Percentiles rank a stretch among this genome's conserved stretches.
These are phyloP conservation scores for Macrosoma leucophasiata DNA, from an alignment of 2,888 invertebrate species.

Conservation along the genomic window DNA sequence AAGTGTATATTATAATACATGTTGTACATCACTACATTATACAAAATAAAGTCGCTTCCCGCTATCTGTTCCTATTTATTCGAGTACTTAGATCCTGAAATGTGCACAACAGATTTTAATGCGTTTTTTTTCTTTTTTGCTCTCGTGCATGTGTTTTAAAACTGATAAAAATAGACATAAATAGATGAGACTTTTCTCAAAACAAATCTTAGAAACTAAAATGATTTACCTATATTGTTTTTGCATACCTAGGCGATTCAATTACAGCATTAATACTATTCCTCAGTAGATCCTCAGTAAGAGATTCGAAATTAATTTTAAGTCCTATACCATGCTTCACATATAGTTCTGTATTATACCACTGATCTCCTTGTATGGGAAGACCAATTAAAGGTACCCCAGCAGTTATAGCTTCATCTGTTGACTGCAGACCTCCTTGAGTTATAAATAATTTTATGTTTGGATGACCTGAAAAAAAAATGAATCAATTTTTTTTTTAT, in stretches of 20 bases:
- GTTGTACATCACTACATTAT: no score
- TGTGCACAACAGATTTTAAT: no score
- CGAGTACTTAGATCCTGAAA: no score
- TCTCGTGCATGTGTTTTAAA: no score
- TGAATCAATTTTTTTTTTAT: no score
- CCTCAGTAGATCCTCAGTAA: slow-evolving; percentile 31
- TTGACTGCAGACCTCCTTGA: slow-evolving; percentile 56
- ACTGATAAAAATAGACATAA: no score
- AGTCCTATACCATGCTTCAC: slow-evolving; percentile 37
- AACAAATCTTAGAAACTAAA: no score
- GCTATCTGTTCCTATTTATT: no score
- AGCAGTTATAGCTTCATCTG: slow-evolving; percentile 51
- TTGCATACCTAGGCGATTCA: slow-evolving; percentile 27
- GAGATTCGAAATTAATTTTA: slow-evolving; percentile 30
- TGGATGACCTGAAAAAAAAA: slow-evolving; percentile 41
- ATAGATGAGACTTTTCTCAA: no score
- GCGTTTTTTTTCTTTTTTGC: no score
- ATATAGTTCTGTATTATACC: slow-evolving; percentile 41
- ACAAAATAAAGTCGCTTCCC: no score
- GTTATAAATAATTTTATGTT: slow-evolving; percentile 54
- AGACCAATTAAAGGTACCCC: slow-evolving; percentile 50
- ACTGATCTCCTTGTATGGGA: slow-evolving; percentile 54
- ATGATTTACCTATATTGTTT: neutral
- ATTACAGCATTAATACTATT: slow-evolving; percentile 30
- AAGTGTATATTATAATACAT: no score